Evolutionary conservation across 2,797 vertebrate genomes (phyloP).

Genomic region (Rhabdophis nuchalis): DNA sequence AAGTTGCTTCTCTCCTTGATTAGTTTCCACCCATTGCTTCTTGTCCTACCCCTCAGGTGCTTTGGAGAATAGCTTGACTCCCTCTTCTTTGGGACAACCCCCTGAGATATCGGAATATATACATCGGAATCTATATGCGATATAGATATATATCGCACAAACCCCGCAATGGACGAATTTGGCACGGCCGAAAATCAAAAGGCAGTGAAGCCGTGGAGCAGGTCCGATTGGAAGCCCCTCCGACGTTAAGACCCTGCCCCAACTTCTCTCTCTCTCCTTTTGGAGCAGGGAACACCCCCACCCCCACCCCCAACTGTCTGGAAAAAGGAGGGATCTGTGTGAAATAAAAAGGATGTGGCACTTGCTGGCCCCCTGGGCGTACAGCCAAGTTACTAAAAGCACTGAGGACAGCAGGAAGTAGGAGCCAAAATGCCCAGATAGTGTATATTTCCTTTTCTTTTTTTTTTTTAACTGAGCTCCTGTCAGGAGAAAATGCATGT

Average conservation of each 20-base stretch:
- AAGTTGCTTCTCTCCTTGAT: too few species aligned
- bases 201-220: background rate
- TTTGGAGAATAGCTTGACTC: too few species aligned
- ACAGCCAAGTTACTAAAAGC: slow-evolving; percentile 10
- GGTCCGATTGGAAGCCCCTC: background rate
- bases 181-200: background rate
- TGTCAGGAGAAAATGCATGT: slow-evolving; percentile 12
- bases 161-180: background rate
- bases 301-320: background rate
- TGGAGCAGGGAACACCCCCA: too few species aligned
- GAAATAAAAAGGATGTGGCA: background rate
- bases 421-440: background rate
- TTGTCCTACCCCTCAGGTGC: too few species aligned
- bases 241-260: background rate
- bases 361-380: background rate
- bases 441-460: slow-evolving; percentile 1
- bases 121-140: too few species aligned
- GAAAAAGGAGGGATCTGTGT: background rate
- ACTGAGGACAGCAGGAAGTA: background rate
- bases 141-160: background rate
- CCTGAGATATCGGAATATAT: too few species aligned
- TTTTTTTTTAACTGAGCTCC: too few species aligned
- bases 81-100: too few species aligned
- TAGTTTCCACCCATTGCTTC: too few species aligned
- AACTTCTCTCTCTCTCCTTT: background rate